These are phyloP conservation scores for Burhinus oedicnemus DNA, from an alignment of 2,113 vertebrate genomes.

Conservation along the genomic window DNA sequence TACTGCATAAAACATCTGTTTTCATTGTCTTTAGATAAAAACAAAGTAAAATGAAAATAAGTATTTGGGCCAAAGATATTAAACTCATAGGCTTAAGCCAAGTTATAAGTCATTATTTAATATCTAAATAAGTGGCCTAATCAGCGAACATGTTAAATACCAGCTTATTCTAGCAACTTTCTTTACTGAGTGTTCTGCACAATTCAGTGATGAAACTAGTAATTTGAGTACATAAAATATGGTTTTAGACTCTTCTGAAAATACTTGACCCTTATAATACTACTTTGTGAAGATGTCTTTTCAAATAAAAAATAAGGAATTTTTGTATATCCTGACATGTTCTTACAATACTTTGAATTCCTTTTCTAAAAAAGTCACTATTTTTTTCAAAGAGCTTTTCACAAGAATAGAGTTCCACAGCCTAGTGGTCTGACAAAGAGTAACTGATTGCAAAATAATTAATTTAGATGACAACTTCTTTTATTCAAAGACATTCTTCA, in stretches of 20 bases:
- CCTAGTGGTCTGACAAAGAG: background rate
- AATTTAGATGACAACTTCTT: background rate
- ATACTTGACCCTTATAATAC: background rate
- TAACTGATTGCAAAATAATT: background rate
- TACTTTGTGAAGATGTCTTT: background rate
- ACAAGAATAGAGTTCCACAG: background rate
- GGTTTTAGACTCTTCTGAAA: background rate
- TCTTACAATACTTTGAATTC: background rate
- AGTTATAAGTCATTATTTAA: background rate
- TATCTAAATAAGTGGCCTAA: background rate
- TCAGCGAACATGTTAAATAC: background rate
- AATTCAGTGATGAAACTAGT: background rate
- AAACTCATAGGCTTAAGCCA: background rate
- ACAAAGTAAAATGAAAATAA: background rate
- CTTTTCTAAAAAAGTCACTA: background rate
- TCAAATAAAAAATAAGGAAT: background rate
- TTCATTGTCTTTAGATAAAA: background rate
- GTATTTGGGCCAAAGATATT: background rate
- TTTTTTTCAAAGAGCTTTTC: background rate
- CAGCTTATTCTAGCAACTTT: background rate
- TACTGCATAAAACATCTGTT: background rate
- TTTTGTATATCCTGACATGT: background rate
- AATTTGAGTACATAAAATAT: background rate
- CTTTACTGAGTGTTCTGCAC: background rate
- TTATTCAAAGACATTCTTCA: background rate